phyloP scores from a whole-genome alignment of 2,113 vertebrate species.

The Ctenomys sociabilis region DNA sequence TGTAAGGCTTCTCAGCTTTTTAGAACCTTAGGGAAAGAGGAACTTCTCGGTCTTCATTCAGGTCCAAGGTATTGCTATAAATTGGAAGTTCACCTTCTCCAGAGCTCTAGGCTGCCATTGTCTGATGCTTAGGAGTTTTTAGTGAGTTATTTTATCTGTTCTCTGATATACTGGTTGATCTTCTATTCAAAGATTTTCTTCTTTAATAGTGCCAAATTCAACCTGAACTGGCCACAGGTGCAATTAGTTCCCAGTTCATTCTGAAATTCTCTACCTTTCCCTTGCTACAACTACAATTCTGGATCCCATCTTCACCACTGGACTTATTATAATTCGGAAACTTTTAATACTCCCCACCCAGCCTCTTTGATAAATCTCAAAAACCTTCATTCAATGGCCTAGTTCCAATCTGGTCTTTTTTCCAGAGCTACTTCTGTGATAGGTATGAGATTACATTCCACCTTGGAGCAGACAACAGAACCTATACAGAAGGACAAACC shows the following conservation, averaged over 20 bases:
- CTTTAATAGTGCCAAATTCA: background rate
- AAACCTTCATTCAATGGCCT: background rate
- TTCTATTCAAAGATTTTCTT: background rate
- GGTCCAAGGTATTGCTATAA: background rate
- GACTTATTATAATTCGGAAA: constrained; percentile 22
- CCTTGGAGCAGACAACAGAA: background rate
- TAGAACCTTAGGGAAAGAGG: background rate
- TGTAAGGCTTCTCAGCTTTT: background rate
- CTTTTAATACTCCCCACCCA: background rate
- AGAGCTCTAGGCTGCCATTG: background rate
- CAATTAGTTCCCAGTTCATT: background rate
- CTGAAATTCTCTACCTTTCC: background rate
- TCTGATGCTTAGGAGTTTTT: background rate
- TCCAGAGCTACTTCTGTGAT: background rate
- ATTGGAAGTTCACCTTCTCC: background rate
- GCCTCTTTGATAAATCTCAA: background rate
- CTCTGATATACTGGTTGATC: background rate
- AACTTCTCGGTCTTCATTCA: background rate
- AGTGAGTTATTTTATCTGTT: background rate
- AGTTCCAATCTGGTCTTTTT: background rate
- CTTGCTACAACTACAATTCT: background rate
- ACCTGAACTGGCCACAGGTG: background rate
- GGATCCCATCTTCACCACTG: background rate
- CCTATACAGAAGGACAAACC: background rate
- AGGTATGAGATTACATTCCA: background rate